Evolutionary conservation across 2,888 invertebrate genomes (phyloP).

Genomic region (Drosophila niveifrons): DNA sequence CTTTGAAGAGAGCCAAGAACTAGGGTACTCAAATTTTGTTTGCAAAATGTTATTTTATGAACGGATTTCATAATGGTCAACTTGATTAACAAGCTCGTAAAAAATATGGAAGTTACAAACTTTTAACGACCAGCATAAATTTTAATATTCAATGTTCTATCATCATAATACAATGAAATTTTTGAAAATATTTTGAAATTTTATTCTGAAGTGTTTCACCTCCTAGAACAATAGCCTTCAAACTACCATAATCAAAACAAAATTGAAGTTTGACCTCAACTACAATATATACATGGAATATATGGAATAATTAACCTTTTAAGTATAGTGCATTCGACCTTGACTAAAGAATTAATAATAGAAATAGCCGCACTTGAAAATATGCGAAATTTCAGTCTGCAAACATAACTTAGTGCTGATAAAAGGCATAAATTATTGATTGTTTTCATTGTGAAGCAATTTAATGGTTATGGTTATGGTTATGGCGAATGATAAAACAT

Average conservation of each 20-base stretch:
- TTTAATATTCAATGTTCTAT: too few species aligned
- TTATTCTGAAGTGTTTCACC: too few species aligned
- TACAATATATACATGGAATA: neutral
- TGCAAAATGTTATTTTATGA: too few species aligned
- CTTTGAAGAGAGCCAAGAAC: too few species aligned
- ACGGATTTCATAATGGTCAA: too few species aligned
- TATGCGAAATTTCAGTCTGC: neutral
- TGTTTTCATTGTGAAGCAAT: neutral
- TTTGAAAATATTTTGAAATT: too few species aligned
- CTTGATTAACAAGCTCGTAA: too few species aligned
- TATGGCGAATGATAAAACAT: constrained; percentile 17
- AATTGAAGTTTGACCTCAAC: neutral
- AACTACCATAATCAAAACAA: neutral
- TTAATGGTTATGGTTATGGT: constrained; percentile 13
- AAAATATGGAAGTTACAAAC: too few species aligned
- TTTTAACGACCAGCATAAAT: too few species aligned
- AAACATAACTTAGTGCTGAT: neutral
- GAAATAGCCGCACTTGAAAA: neutral
- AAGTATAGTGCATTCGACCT: neutral
- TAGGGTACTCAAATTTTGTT: too few species aligned
- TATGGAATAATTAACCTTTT: neutral
- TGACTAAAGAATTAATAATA: neutral
- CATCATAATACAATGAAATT: too few species aligned
- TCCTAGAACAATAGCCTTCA: neutral
- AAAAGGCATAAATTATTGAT: constrained; percentile 8